phyloP scores from a whole-genome alignment of 2,113 vertebrate species.

The Anas platyrhynchos region DNA sequence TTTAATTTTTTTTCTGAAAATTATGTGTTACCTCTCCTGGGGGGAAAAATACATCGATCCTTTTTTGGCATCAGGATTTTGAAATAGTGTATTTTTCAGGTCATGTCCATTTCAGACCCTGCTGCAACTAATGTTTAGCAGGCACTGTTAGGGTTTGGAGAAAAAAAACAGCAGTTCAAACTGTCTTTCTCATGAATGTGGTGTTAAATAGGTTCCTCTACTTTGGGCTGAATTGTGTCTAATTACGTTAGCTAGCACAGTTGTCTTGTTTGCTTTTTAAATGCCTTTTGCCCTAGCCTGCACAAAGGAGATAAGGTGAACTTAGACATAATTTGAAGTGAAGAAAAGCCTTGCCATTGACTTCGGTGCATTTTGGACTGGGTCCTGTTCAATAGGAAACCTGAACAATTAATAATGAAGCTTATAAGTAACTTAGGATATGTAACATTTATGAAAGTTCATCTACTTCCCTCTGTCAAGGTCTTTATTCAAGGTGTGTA shows the following conservation, averaged over 20 bases:
- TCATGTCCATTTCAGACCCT: background rate
- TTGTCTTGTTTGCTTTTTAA: background rate
- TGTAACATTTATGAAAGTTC: background rate
- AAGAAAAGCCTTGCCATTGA: background rate
- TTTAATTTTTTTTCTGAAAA: background rate
- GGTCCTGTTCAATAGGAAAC: background rate
- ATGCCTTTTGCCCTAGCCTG: background rate
- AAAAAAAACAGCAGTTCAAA: background rate
- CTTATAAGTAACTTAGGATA: background rate
- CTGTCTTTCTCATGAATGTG: background rate
- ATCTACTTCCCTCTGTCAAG: background rate
- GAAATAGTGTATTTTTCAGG: background rate
- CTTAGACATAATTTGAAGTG: background rate
- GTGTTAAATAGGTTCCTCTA: background rate
- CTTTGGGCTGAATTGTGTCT: background rate
- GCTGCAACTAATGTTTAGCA: background rate
- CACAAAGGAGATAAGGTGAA: background rate
- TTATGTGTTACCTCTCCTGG: background rate
- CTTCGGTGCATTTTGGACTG: background rate
- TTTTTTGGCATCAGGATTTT: background rate
- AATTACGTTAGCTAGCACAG: background rate
- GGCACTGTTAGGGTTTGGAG: background rate
- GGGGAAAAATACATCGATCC: no score
- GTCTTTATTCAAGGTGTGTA: background rate
- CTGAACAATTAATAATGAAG: background rate